Conservation (phyloP, 2,888 invertebrate species). For the Rhamphomyia laevipes region DNA sequence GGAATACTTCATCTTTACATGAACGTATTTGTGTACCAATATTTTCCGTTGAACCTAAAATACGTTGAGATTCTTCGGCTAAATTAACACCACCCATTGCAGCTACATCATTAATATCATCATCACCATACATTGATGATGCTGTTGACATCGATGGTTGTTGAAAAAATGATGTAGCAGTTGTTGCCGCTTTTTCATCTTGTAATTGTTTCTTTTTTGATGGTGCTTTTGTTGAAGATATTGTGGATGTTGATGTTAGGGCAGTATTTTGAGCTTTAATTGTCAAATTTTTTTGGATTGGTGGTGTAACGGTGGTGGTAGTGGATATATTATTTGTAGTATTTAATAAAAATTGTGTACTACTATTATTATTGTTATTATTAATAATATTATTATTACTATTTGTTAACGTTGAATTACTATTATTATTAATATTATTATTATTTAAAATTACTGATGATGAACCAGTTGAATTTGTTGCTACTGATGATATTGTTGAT, state of each 20-base stretch:
- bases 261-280: constrained; percentile 36
- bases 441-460: constrained; percentile 6
- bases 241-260: constrained; percentile 34
- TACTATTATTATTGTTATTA: background rate
- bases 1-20: constrained; percentile 85
- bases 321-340: constrained; percentile 16
- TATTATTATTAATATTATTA: too few relatives aligned
- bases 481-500: constrained; percentile 21
- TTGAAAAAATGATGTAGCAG: constrained; percentile 40
- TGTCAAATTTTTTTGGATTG: constrained; percentile 22
- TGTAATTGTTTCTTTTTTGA: constrained; percentile 71
- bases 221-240: constrained; percentile 43
- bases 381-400: background rate
- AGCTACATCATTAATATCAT: constrained; percentile 97
- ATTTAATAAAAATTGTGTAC: background rate
- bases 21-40: constrained; percentile 81
- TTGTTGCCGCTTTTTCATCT: constrained; percentile 39
- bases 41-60: constrained; percentile 79
- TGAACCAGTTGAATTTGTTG: background rate
- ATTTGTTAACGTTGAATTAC: too few relatives aligned
- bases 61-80: constrained; percentile 90
- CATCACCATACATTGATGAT: constrained; percentile 60
- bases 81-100: constrained; percentile 98
- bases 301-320: constrained; percentile 21
- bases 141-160: constrained; percentile 38